phyloP scores from a whole-genome alignment of 2,113 vertebrate species.

The Hiodon tergisus region DNA sequence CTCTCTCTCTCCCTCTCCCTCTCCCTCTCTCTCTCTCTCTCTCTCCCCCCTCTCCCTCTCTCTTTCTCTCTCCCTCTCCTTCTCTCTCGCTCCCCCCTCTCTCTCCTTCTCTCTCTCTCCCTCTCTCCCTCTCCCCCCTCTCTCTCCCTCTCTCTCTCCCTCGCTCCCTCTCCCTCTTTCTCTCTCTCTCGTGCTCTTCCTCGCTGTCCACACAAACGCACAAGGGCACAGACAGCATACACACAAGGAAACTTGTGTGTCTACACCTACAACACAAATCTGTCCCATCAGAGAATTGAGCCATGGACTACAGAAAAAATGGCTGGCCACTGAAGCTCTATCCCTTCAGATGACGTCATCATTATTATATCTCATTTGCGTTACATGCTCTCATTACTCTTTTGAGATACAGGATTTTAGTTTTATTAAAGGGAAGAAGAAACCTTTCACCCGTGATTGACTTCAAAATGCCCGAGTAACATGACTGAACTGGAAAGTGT shows the following conservation, averaged over 20 bases:
- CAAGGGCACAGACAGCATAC: neutral
- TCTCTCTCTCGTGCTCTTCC: too few species aligned
- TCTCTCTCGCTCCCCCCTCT: constrained; percentile 10
- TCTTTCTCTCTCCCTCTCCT: neutral
- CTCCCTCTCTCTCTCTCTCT: neutral
- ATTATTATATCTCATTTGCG: too few species aligned
- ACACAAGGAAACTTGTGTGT: neutral
- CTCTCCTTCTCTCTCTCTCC: constrained; percentile 28
- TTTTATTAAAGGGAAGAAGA: too few species aligned
- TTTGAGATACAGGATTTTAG: too few species aligned
- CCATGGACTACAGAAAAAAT: too few species aligned
- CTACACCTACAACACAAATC: neutral
- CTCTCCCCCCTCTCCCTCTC: neutral
- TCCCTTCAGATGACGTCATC: too few species aligned
- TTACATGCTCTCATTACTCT: too few species aligned
- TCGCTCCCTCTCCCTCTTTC: neutral
- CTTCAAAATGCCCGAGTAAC: too few species aligned
- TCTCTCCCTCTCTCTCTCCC: neutral
- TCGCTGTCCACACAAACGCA: neutral
- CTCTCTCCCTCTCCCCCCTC: neutral
- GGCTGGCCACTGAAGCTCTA: too few species aligned
- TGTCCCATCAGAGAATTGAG: too few species aligned
- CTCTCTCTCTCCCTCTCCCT: neutral
- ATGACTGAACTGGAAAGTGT: neutral
- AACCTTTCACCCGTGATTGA: too few species aligned